Percentiles rank a stretch among this genome's conserved stretches.
Conservation (phyloP, 2,113 vertebrate genomes). For the Tragelaphus scriptus region DNA sequence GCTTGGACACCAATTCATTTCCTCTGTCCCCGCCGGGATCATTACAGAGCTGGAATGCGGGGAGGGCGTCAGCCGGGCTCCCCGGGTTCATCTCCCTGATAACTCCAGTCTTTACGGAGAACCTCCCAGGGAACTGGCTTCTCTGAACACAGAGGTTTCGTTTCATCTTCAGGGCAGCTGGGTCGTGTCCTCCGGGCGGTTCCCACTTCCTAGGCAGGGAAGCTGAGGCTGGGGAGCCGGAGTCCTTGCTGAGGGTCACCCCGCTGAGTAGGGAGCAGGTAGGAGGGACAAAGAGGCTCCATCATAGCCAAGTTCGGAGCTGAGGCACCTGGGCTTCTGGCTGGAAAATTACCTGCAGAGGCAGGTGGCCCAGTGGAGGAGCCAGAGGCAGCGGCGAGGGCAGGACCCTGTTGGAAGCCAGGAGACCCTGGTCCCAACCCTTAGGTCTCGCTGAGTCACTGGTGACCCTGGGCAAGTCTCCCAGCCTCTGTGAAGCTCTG, state of each 20-base stretch:
- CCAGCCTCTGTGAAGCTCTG: not conserved
- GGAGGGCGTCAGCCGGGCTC: not conserved
- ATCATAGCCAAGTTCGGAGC: not conserved
- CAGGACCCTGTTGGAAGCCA: not conserved
- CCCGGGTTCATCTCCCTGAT: not conserved
- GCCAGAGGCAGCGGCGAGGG: not conserved
- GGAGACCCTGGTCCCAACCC: not conserved
- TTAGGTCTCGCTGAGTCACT: not conserved
- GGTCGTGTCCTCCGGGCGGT: not conserved
- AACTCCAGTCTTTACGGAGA: not conserved
- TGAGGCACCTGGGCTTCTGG: not conserved
- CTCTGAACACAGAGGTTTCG: not conserved
- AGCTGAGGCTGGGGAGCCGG: not conserved
- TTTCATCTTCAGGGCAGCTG: not conserved
- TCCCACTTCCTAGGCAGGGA: not conserved
- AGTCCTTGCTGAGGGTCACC: not conserved
- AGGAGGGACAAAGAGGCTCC: no score
- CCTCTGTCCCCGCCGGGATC: slow-evolving; percentile 44
- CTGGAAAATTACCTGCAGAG: not conserved
- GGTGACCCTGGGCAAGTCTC: not conserved
- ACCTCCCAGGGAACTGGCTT: not conserved
- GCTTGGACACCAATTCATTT: slow-evolving; percentile 55
- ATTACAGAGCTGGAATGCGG: not conserved
- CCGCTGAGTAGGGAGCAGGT: not conserved
- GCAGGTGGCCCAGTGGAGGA: not conserved